Base-by-base conservation (phyloP, 2,888 invertebrate species). In the Diachrysia chrysitis region DNA sequence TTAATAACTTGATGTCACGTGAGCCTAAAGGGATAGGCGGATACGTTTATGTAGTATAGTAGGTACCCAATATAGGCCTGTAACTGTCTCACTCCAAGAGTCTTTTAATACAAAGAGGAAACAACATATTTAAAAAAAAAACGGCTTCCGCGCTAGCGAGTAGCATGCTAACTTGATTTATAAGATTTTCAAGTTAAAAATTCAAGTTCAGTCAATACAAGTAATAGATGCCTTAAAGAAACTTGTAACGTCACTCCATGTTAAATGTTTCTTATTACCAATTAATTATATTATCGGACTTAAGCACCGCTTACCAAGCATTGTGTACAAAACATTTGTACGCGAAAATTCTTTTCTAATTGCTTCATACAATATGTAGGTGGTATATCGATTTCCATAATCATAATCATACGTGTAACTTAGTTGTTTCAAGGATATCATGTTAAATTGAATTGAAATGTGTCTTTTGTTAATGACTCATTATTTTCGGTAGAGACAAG, bases 281-380 rank as follows among this genome's bases (percentile, higher is more conserved):
- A 48, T 19, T 35, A 5, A 35, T 35, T n/a, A n/a, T 42, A 14
- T 9, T 17, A 46, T 17, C 17, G 37, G 37, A 37, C 17, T 7
- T 14, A 7, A 46, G 17, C 46, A 46, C 46, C n/a, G 17, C 7
- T n/a, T 46, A 17, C 6, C 46, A 37, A 32, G 42, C n/a, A 48
- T 19, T 48, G 48, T 48, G 48, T 48, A 48, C 48, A 48, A 46
- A 42, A 48, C 19, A 48, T 48, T 48, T 19, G 48, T 48, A 10
- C 9, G 19, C 5, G 7, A 10, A 10, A 48, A 19, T 48, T 42
- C n/a, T n/a, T n/a, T 42, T 14, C 17, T 46, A 51, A 51, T 51
- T 21, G 14, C 21, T 21, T 19, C 48, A 19, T 19, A 51, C 0
- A 51, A 51, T 21, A 51, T 21, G 48, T 51, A 21, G 12, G 19